Conservation (phyloP, 1,140 invertebrate species). For the Cephus cinctus region DNA sequence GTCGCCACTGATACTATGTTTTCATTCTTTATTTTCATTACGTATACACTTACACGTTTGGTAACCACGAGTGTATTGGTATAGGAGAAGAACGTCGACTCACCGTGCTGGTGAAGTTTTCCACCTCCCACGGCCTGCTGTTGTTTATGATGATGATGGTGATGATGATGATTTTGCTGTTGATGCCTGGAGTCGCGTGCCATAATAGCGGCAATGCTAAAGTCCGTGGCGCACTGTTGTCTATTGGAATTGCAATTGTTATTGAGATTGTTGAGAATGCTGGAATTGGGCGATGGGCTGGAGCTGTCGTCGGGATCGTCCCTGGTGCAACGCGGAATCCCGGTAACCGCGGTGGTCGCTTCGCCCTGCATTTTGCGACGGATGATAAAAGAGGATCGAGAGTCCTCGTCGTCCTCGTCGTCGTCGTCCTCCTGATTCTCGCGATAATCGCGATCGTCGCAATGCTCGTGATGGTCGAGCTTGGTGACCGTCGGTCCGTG, state of each 20-base stretch:
- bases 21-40: background rate
- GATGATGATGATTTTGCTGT: slow-evolving; percentile 33
- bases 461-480: no score
- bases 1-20: background rate
- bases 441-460: slow-evolving; percentile 40
- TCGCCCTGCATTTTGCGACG: slow-evolving; percentile 6
- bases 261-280: slow-evolving; percentile 45
- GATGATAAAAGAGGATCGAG: slow-evolving; percentile 22
- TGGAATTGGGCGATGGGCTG: slow-evolving; percentile 48
- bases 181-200: slow-evolving; percentile 67
- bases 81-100: slow-evolving; percentile 15
- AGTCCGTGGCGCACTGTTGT: slow-evolving; percentile 79
- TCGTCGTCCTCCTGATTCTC: slow-evolving; percentile 50
- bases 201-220: slow-evolving; percentile 93
- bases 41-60: background rate
- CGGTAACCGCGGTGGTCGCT: slow-evolving; percentile 9
- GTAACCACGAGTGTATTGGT: background rate
- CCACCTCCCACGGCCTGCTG: slow-evolving; percentile 46
- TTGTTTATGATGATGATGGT: slow-evolving; percentile 33
- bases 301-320: slow-evolving; percentile 47
- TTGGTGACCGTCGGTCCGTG: slow-evolving; percentile 55
- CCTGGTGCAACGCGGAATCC: slow-evolving; percentile 30
- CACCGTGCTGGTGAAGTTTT: slow-evolving; percentile 47
- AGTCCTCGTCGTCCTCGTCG: slow-evolving; percentile 30
- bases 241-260: slow-evolving; percentile 51